Base-by-base conservation (phyloP, 2,888 invertebrate genomes). In the Osmoderma eremita region DNA sequence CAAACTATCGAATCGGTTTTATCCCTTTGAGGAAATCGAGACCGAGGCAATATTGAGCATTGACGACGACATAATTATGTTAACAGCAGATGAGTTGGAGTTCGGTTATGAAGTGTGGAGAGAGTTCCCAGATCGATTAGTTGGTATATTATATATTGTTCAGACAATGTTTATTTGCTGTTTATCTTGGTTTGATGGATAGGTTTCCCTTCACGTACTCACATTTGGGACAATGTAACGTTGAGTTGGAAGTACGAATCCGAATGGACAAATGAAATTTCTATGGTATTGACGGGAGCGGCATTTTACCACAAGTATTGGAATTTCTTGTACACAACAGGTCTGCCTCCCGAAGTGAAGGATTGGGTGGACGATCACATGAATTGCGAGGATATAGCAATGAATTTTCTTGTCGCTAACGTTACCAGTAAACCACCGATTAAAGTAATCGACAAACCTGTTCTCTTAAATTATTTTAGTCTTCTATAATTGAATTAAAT, bases 341-440 rank as follows among this genome's bases (percentile, higher is more conserved):
- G 89, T 48, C 91, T 98, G 91, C 95, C 97, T 0, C 86, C 88
- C 0, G 89, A 91, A 75, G 91, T 97, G 48, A 90, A 91, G 68
- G 85, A 89, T 63, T 97, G 94, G 94, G 97, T 97, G 0, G 97
- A 98, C 80, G 91, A 93, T 13, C 92, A 94, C 78, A 97, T 97
- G 93, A 98, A 98, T 83, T 98, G 97, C 80, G 98, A 98, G 82
- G 97, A 98, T 79, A 96, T 98, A 74, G 97, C 97, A 0, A 97
- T 98, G 95, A 98, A 98, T 83, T 98, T 97, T 83, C 87, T 98
- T 3, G 93, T 98, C 30, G 92, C 97, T 1, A 97, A 97, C 80
- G 83, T 93, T 15, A 97, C 97, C 0, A 92, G 94, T 74, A 97
- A 97, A 83, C 91, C 97, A 1, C 97, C 97, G 0, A 95, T 98